Percentiles rank a stretch among this genome's conserved stretches.
phyloP scores from a whole-genome alignment of 2,888 invertebrate species.

The Erebia epiphron region DNA sequence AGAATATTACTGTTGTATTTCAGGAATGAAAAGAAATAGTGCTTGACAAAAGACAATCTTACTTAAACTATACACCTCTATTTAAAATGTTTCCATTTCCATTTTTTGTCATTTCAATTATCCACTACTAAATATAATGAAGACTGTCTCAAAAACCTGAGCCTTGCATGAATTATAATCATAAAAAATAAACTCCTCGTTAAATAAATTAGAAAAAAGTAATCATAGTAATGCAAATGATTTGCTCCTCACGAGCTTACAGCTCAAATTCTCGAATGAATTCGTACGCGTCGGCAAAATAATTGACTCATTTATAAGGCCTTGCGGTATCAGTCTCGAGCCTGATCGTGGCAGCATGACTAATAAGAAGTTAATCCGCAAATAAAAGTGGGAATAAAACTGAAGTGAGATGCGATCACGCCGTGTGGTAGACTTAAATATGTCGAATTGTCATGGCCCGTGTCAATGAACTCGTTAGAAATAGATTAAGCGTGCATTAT shows the following conservation, averaged over 20 bases:
- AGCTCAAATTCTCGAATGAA: constrained; percentile 49
- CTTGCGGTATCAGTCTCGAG: constrained; percentile 72
- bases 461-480: constrained; percentile 84
- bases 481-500: constrained; percentile 38
- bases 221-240: constrained; percentile 19
- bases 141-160: too few relatives aligned
- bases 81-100: too few relatives aligned
- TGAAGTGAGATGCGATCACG: constrained; percentile 78
- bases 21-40: too few relatives aligned
- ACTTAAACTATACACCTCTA: too few relatives aligned
- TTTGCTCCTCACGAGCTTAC: constrained; percentile 13
- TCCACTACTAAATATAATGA: too few relatives aligned
- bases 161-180: neutral
- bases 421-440: constrained; percentile 82
- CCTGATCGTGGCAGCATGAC: constrained; percentile 73
- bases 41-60: too few relatives aligned
- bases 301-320: constrained; percentile 82
- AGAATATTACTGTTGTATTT: too few relatives aligned
- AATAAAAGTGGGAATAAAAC: constrained; percentile 83
- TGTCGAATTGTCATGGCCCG: constrained; percentile 83
- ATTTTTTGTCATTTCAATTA: too few relatives aligned
- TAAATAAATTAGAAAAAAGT: constrained; percentile 19
- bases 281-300: constrained; percentile 70
- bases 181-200: neutral
- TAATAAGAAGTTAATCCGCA: constrained; percentile 83